Conservation (phyloP, 2,113 vertebrate species). For the Uropsilus gracilis region DNA sequence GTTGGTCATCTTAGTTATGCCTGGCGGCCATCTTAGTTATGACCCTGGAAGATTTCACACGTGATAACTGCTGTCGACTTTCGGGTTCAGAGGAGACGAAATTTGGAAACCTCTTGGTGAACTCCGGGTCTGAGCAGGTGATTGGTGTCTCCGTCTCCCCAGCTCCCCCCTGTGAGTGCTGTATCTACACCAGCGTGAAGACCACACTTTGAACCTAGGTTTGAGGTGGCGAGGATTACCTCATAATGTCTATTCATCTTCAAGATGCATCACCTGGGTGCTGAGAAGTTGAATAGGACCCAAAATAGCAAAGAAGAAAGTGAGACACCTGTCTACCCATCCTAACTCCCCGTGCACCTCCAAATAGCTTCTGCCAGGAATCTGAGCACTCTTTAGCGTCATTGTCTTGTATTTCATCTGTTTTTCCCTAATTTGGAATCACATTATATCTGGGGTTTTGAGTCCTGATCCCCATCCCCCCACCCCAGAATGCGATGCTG, state of each 20-base stretch:
- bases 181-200: neutral
- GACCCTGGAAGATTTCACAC: neutral
- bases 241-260: neutral
- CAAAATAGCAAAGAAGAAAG: neutral
- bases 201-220: neutral
- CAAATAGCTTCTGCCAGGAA: rapidly evolving
- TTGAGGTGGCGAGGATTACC: neutral
- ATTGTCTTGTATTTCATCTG: neutral
- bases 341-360: neutral
- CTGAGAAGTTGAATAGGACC: neutral
- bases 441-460: neutral
- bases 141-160: no score
- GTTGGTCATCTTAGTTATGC: no score
- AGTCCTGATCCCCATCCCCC: neutral
- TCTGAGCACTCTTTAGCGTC: no score
- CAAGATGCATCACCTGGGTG: neutral
- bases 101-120: neutral
- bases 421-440: neutral
- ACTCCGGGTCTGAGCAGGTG: neutral
- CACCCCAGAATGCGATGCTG: neutral
- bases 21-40: neutral
- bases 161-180: no score
- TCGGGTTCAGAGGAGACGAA: neutral
- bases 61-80: neutral
- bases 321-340: rapidly evolving